phyloP scores from a whole-genome alignment of 2,888 invertebrate species.

The Netelia virgata region DNA sequence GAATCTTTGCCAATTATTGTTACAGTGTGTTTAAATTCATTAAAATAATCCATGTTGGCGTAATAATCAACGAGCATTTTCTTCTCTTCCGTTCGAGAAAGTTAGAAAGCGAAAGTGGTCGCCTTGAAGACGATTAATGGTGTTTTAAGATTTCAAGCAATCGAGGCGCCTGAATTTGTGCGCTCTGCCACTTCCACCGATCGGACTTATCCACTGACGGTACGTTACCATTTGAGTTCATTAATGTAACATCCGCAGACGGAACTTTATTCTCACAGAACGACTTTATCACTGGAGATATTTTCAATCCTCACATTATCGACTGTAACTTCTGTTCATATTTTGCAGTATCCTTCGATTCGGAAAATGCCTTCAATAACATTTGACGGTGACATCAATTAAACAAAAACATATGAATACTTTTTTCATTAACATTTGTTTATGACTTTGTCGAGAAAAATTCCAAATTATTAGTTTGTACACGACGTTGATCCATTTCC shows the following conservation, averaged over 20 bases:
- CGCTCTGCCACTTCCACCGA: background rate
- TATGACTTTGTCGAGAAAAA: background rate
- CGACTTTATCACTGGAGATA: background rate
- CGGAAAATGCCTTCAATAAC: no score
- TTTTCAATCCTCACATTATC: background rate
- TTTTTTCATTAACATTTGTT: no score
- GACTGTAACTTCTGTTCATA: background rate
- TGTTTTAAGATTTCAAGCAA: constrained; percentile 1
- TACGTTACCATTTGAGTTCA: background rate
- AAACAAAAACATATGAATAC: no score
- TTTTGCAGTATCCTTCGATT: background rate
- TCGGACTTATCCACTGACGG: constrained; percentile 2
- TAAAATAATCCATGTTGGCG: background rate
- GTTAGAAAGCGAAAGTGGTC: constrained; percentile 31
- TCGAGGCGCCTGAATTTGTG: background rate
- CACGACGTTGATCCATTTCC: background rate
- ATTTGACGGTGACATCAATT: no score
- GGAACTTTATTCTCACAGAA: no score
- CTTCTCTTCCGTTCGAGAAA: constrained; percentile 7
- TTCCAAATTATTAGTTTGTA: background rate
- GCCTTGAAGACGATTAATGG: background rate
- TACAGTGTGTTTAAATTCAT: background rate
- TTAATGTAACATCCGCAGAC: no score
- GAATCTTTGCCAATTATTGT: background rate
- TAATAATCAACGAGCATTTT: background rate